Evolutionary conservation across 1,140 invertebrate genomes (phyloP).

Genomic region (Octopus bimaculoides): DNA sequence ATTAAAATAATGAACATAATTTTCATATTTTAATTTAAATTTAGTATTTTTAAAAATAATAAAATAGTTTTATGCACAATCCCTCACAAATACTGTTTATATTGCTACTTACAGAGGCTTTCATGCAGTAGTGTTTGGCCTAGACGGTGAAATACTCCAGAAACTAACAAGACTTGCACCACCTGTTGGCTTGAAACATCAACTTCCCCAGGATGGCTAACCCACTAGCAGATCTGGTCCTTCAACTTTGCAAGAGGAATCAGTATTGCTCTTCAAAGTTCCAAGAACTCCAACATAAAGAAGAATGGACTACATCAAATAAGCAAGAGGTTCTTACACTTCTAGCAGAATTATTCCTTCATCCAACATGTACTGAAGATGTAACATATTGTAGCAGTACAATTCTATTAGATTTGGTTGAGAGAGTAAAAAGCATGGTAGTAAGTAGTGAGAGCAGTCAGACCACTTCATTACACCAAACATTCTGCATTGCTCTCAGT

Average conservation of each 20-base stretch:
- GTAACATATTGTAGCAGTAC: slow-evolving; percentile 27
- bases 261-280: slow-evolving; percentile 7
- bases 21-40: no score
- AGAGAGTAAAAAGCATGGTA: slow-evolving; percentile 21
- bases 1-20: no score
- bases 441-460: neutral
- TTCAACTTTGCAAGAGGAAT: slow-evolving; percentile 5
- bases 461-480: slow-evolving; percentile 18
- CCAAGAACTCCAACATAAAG: neutral
- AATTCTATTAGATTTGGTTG: slow-evolving; percentile 36
- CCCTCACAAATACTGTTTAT: neutral
- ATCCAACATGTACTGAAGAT: slow-evolving; percentile 30
- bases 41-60: no score
- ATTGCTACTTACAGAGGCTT: slow-evolving; percentile 5
- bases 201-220: neutral
- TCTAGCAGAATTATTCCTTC: slow-evolving; percentile 31
- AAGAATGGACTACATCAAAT: slow-evolving; percentile 42
- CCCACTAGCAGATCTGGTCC: neutral
- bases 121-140: slow-evolving; percentile 3
- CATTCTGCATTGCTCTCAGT: slow-evolving; percentile 27
- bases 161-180: no score
- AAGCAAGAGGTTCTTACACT: slow-evolving; percentile 25
- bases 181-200: neutral
- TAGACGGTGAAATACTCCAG: neutral
- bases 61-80: no score